These are phyloP conservation scores for Blennius ocellaris DNA, from an alignment of 2,113 vertebrate genomes.

Conservation along the genomic window DNA sequence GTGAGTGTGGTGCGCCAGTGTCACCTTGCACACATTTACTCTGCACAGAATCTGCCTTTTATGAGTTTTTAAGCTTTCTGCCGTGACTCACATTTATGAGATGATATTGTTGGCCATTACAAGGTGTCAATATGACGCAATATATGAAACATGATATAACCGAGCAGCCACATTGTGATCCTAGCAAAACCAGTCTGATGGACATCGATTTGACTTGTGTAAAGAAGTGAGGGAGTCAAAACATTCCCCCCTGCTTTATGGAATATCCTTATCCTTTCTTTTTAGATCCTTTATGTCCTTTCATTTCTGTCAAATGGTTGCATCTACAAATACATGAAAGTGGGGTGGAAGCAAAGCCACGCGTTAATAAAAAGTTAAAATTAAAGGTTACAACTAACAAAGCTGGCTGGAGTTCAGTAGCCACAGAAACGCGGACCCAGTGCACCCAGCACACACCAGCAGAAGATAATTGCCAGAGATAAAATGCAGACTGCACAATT, in stretches of 20 bases:
- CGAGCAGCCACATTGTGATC: too few species aligned
- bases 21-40: neutral
- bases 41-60: neutral
- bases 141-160: neutral
- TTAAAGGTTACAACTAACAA: conserved; percentile 11
- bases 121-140: neutral
- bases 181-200: too few species aligned
- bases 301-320: conserved; percentile 4
- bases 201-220: too few species aligned
- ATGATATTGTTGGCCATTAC: neutral
- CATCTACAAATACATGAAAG: conserved; percentile 1
- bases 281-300: neutral
- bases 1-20: neutral
- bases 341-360: conserved; percentile 3
- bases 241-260: too few species aligned
- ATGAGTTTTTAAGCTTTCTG: neutral
- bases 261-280: neutral
- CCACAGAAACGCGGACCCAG: conserved; percentile 14
- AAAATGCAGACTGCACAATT: neutral
- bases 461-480: conserved; percentile 14
- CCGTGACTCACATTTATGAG: neutral
- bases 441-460: conserved; percentile 23
- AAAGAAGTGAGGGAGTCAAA: too few species aligned
- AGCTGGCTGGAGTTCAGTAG: conserved; percentile 11
- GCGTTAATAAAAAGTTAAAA: conserved; percentile 22